Percentiles rank a stretch among this genome's conserved stretches.
Evolutionary conservation across 2,888 invertebrate genomes (phyloP).

Genomic region (Lottia scabra): DNA sequence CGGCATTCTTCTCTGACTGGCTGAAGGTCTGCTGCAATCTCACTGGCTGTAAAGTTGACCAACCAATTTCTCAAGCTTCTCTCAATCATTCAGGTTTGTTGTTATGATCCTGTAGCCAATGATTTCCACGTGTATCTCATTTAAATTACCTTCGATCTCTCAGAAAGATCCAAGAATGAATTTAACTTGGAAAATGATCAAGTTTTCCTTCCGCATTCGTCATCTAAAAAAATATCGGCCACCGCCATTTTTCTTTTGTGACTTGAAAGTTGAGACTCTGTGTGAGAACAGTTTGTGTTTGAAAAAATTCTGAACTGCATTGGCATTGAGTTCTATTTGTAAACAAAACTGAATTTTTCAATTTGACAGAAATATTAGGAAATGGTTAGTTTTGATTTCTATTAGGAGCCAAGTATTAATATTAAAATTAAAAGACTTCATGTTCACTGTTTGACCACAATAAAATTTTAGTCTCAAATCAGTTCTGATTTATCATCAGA

Average conservation of each 20-base stretch:
- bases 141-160: conserved; percentile 19
- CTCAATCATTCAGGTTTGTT: conserved; percentile 56
- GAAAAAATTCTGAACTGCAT: background rate
- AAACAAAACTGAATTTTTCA: too few relatives aligned
- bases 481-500: too few relatives aligned
- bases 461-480: too few relatives aligned
- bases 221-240: background rate
- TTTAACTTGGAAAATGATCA: too few relatives aligned
- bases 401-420: too few relatives aligned
- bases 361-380: too few relatives aligned
- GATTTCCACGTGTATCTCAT: conserved; percentile 39
- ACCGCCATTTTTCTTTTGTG: conserved; percentile 15
- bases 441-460: too few relatives aligned
- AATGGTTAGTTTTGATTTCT: too few relatives aligned
- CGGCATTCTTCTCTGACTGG: conserved; percentile 54
- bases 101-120: conserved; percentile 47
- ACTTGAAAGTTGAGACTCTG: background rate
- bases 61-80: conserved; percentile 62
- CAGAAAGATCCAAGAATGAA: background rate
- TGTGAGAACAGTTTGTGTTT: background rate
- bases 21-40: conserved; percentile 59
- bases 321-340: too few relatives aligned
- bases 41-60: conserved; percentile 64
- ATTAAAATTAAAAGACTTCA: too few relatives aligned
- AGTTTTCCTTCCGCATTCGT: too few relatives aligned